Percentiles rank a stretch among this genome's conserved stretches.
phyloP scores from a whole-genome alignment of 2,797 vertebrate species.

The Lacerta viridis region DNA sequence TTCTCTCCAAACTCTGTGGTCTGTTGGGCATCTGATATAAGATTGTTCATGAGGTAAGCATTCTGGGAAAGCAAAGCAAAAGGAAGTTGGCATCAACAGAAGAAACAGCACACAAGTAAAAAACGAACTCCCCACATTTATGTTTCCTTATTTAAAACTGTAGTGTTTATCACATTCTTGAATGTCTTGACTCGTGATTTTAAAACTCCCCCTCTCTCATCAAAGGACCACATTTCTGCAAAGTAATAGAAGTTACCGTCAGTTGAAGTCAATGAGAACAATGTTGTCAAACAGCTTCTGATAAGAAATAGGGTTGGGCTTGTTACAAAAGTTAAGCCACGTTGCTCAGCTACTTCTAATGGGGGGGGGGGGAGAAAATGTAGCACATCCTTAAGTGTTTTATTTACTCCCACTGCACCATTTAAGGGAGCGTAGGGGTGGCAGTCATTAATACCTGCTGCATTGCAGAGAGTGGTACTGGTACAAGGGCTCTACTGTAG shows the following conservation, averaged over 20 bases:
- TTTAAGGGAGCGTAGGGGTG: neutral
- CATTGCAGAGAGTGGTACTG: neutral
- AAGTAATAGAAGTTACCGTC: neutral
- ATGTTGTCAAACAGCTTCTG: neutral
- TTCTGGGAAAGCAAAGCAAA: conserved; percentile 18
- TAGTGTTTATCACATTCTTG: neutral
- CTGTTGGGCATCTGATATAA: conserved; percentile 24
- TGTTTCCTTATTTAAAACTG: neutral
- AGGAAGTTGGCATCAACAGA: neutral
- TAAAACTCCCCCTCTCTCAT: neutral
- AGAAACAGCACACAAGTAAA: neutral
- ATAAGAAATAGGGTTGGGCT: neutral
- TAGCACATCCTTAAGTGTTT: neutral
- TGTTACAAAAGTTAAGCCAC: neutral
- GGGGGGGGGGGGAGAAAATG: too few relatives aligned
- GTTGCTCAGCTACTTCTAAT: neutral
- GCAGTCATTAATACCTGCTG: neutral
- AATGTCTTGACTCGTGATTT: conserved; percentile 2
- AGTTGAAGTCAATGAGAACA: neutral
- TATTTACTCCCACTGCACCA: neutral
- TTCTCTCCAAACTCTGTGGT: conserved; percentile 20
- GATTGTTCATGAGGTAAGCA: conserved; percentile 14
- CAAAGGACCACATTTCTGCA: neutral
- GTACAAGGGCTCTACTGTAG: neutral
- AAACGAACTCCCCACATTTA: neutral